These are phyloP conservation scores for Maniola jurtina DNA, from an alignment of 1,140 invertebrate genomes.

Conservation along the genomic window DNA sequence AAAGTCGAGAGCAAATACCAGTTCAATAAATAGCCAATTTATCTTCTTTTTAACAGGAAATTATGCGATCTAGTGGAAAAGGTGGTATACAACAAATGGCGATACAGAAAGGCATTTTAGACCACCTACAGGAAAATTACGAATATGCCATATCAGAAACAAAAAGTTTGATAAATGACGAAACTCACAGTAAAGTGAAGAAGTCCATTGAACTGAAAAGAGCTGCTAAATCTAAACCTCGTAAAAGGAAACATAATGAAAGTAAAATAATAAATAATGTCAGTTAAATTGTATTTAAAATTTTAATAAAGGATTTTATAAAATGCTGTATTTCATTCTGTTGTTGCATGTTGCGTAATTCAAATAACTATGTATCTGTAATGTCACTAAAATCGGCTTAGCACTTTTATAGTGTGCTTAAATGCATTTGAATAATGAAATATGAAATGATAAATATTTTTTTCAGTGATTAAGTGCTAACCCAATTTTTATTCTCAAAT, in stretches of 20 bases:
- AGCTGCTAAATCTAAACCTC: constrained; percentile 50
- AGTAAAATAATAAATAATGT: constrained; percentile 1
- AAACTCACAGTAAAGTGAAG: constrained; percentile 64
- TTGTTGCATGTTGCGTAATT: no score
- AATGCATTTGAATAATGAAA: no score
- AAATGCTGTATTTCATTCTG: no score
- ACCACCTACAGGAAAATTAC: constrained; percentile 67
- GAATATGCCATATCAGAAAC: constrained; percentile 71
- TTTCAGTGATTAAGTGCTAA: no score
- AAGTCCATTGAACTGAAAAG: constrained; percentile 73
- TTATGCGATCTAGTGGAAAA: constrained; percentile 62
- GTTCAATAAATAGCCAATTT: neutral
- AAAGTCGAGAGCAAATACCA: no score
- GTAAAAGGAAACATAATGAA: constrained; percentile 52
- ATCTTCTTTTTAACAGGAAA: constrained; percentile 58
- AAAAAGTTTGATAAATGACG: constrained; percentile 63
- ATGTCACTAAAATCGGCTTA: no score
- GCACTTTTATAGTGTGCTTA: no score
- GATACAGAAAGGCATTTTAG: constrained; percentile 64
- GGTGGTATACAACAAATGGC: constrained; percentile 60
- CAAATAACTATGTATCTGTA: no score
- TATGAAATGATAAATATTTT: no score
- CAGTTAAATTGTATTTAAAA: neutral
- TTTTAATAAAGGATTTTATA: no score
- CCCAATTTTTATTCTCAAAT: no score